Percentiles rank a stretch among this genome's conserved stretches.
Conservation (phyloP, 2,113 vertebrate genomes). For the Melozone crissalis region DNA sequence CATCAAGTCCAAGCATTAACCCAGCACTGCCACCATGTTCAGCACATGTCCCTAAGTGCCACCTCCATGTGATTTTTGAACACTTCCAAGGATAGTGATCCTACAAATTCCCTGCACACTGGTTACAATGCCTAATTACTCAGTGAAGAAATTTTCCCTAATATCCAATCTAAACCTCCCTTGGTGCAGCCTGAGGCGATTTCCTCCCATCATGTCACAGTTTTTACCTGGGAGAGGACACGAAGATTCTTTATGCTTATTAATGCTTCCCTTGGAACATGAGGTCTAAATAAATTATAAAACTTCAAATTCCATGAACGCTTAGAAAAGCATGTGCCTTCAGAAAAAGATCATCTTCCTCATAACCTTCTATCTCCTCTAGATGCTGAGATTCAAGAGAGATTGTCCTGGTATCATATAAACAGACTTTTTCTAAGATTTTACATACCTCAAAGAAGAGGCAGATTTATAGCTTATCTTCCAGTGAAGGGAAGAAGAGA, state of each 20-base stretch:
- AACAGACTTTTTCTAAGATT: neutral
- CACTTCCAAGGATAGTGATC: neutral
- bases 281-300: neutral
- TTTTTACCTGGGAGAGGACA: neutral
- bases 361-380: neutral
- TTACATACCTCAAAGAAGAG: neutral
- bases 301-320: neutral
- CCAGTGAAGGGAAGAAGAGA: neutral
- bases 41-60: neutral
- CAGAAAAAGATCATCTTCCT: neutral
- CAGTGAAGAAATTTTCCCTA: neutral
- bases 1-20: neutral
- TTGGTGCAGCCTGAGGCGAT: neutral
- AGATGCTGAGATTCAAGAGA: neutral
- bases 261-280: neutral
- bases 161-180: neutral
- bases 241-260: neutral
- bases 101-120: neutral
- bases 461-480: neutral
- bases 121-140: neutral
- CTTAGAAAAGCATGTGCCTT: neutral
- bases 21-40: neutral
- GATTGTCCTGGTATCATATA: neutral
- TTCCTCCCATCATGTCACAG: neutral
- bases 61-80: neutral